Evolutionary conservation across 1,140 invertebrate genomes (phyloP).

Genomic region (Drosophila kepulauana): DNA sequence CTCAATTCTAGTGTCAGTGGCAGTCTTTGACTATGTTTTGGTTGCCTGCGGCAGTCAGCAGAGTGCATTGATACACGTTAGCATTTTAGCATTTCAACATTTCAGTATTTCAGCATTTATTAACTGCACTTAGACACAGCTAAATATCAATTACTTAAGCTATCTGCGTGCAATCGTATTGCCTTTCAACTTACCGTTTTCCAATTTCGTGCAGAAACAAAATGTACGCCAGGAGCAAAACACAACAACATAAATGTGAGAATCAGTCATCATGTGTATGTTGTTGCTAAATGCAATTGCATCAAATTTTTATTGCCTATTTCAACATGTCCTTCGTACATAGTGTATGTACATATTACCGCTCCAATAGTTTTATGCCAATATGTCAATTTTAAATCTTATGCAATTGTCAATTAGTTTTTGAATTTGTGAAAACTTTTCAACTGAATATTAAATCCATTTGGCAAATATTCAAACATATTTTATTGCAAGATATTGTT

Average conservation of each 20-base stretch:
- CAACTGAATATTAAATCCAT: not conserved
- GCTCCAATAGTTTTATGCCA: conserved; percentile 1
- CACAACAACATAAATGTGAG: conserved; percentile 37
- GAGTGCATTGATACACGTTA: conserved; percentile 19
- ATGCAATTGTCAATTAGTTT: conserved; percentile 17
- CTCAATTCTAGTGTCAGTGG: not conserved
- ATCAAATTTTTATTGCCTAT: conserved; percentile 23
- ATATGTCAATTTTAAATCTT: conserved; percentile 9
- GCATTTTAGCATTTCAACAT: conserved; percentile 30
- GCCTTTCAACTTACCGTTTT: conserved; percentile 26
- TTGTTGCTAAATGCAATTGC: conserved; percentile 33
- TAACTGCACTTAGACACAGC: conserved; percentile 58
- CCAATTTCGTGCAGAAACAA: conserved; percentile 42
- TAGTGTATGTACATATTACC: not conserved
- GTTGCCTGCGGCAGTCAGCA: conserved; percentile 29
- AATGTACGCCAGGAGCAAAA: conserved; percentile 48
- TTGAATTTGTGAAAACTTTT: conserved; percentile 2
- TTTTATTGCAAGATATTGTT: not conserved
- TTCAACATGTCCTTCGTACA: not conserved
- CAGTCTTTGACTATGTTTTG: conserved; percentile 20
- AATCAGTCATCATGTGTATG: conserved; percentile 58
- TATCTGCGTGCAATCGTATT: conserved; percentile 34
- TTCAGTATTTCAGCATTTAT: conserved; percentile 57
- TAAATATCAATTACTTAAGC: conserved; percentile 78
- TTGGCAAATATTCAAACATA: not conserved